Base-by-base conservation (phyloP, 2,797 vertebrate species). In the Pangasius sanitwongsei region DNA sequence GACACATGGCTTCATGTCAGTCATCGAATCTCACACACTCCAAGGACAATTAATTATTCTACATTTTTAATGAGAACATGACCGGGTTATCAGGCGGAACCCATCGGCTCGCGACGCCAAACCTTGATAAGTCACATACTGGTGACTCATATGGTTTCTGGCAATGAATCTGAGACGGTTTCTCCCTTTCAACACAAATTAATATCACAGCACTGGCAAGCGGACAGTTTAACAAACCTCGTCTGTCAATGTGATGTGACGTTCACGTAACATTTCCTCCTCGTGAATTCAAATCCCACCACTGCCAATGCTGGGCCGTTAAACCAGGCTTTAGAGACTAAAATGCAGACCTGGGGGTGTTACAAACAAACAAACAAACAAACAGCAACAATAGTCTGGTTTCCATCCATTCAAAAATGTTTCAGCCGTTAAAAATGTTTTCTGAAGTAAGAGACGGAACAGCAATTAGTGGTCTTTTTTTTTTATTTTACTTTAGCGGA, bases 1-100 rank as follows among this genome's bases (percentile, higher is more conserved):
- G 87, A 91, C 88, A 90, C 89, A 77, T 87, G 82, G 88, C 53
- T 67, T 44, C 0, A n/a, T 77, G 65, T 86, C 87, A 88, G 89
- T 80, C 89, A 91, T 83, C 88, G 57, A 16, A 50, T 84, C 74
- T 48, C 41, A 41, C 6, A n/a, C 89, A 59, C 85, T 44, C 83
- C 34, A 41, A 63, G 23, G 6, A 13, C 23, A 6, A 63, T 41
- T 44, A 1, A 88, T 89, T 87, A 83, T 67, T 86, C 83, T 31
- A 65, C 78, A 70, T 90, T 65, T 86, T 37, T 89, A 74, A 88
- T 31, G 70, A 78, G 55, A 84, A 83, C 37, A 75, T 41, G 55
- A 83, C 63, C 28, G 67, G 83, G 63, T 74, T 86, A 89, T 89
- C 83, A 86, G 83, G 84, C 13, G 82, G 78, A 90, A 87, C 15